Base-by-base conservation (phyloP, 2,797 vertebrate species). In the Epinephelus malabaricus region DNA sequence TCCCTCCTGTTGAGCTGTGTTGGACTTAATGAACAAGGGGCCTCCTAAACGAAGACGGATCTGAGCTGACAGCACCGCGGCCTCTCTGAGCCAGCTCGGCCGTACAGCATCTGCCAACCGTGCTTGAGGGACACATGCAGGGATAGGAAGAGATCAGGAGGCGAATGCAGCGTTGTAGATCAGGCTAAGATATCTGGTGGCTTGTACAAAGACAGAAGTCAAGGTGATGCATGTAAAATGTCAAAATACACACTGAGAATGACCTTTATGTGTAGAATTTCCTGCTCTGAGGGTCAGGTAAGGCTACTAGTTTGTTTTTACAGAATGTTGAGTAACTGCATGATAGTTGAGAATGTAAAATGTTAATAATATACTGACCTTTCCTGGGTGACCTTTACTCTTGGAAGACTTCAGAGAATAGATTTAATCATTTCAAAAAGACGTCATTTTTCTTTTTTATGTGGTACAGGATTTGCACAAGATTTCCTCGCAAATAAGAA, bases 41-140 rank as follows among this genome's bases (percentile, higher is more conserved):
- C 76, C 46, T 55, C 67, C 71, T 25, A 89, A 95, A 95, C 79
- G 73, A 95, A 95, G 94, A 95, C 81, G 64, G 87, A 96, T 94
- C 81, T 64, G 84, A 89, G 88, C 88, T 87, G 90, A 92, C 92
- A 92, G 90, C 60, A 5, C 83, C 2, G n/a, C 30, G 51, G 85
- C 69, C 87, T 87, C 80, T 90, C 71, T 2, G 62, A 66, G 75
- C 67, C 68, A 71, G 76, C 74, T 53, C 55, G 73, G 64, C 79
- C 63, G 66, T 63, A 63, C 75, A 69, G 79, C 81, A 76, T 90
- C 86, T 85, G 75, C 86, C 88, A 58, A 79, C 63, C 66, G 83
- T 40, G 89, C 84, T 85, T 40, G 53, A 80, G 83, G 82, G 76
- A 82, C 75, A 53, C 63, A 81, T 47, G 70, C 43, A 18, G 13